These are phyloP conservation scores for Tupiocoris notatus DNA, from an alignment of 2,888 invertebrate genomes.

Conservation along the genomic window DNA sequence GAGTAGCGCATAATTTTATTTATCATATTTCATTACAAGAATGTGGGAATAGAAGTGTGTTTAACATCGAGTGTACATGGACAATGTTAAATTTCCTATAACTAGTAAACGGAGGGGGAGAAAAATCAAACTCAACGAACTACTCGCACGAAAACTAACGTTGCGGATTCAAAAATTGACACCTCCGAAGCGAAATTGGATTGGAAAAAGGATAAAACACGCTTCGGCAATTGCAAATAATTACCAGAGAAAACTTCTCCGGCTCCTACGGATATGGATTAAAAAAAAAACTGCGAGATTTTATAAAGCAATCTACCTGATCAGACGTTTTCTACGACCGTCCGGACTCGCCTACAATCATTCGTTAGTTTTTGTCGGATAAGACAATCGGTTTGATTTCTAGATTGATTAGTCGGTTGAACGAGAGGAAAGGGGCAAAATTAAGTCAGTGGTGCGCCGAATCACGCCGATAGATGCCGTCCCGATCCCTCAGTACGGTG, in stretches of 20 bases:
- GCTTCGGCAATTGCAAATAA: background rate
- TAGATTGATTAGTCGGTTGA: background rate
- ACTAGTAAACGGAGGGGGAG: background rate
- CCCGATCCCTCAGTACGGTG: slow-evolving; percentile 66
- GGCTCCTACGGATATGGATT: too few relatives aligned
- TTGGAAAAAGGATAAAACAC: background rate
- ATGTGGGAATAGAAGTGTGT: background rate
- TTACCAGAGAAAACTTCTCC: background rate
- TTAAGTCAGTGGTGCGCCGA: slow-evolving; percentile 12
- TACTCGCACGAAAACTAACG: background rate
- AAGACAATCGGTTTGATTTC: background rate
- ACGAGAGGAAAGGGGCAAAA: background rate
- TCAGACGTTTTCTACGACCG: background rate
- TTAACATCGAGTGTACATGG: background rate
- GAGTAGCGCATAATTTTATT: background rate
- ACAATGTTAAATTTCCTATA: background rate
- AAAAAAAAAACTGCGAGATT: background rate
- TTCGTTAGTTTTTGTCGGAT: background rate
- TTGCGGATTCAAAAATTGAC: background rate
- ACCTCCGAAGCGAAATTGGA: background rate
- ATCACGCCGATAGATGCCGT: slow-evolving; percentile 30
- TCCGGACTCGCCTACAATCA: background rate
- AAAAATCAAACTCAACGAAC: background rate
- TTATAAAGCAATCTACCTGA: background rate
- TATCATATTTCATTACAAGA: background rate